A percentile compares a stretch with the other conserved stretches of the same genome.
Conservation (phyloP, 2,888 invertebrate species). For the Eristalis pertinax region DNA sequence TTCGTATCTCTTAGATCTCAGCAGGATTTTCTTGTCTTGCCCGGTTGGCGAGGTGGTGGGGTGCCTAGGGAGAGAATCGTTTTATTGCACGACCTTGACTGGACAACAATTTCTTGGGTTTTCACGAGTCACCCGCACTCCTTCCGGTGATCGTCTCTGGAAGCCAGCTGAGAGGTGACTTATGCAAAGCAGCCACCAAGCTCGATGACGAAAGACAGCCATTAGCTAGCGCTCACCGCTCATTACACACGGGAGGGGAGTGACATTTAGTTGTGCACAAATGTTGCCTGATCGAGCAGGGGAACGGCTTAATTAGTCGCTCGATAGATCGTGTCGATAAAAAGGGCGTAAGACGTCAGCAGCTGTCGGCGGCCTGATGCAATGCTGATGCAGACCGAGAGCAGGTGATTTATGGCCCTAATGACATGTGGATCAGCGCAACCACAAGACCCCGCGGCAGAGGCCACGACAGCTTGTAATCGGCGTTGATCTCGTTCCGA, state of each 20-base stretch:
- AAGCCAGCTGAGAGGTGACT: slow-evolving; percentile 15
- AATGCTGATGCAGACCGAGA: neutral
- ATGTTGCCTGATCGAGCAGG: neutral
- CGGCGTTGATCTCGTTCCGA: neutral
- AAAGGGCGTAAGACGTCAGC: slow-evolving; percentile 3
- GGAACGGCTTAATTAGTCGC: slow-evolving; percentile 15
- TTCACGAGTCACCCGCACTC: neutral
- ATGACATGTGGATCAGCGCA: neutral
- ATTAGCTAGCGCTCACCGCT: slow-evolving; percentile 12
- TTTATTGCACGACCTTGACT: slow-evolving; percentile 62
- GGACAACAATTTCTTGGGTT: slow-evolving; percentile 32
- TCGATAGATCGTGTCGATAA: neutral
- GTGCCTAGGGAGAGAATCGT: slow-evolving; percentile 16
- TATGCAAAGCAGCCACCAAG: slow-evolving; percentile 27
- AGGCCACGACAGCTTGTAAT: neutral
- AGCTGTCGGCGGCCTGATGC: neutral
- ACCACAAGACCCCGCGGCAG: neutral
- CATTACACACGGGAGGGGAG: neutral
- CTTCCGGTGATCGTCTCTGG: neutral
- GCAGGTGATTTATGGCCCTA: slow-evolving; percentile 2
- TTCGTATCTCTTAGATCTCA: slow-evolving; percentile 56
- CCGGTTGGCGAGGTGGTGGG: slow-evolving; percentile 25
- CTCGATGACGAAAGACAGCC: slow-evolving; percentile 13
- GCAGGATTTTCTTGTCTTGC: slow-evolving; percentile 63
- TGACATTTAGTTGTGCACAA: slow-evolving; percentile 23